Evolutionary conservation across 1,140 invertebrate species (phyloP).

Genomic region (Chlorops oryzae): DNA sequence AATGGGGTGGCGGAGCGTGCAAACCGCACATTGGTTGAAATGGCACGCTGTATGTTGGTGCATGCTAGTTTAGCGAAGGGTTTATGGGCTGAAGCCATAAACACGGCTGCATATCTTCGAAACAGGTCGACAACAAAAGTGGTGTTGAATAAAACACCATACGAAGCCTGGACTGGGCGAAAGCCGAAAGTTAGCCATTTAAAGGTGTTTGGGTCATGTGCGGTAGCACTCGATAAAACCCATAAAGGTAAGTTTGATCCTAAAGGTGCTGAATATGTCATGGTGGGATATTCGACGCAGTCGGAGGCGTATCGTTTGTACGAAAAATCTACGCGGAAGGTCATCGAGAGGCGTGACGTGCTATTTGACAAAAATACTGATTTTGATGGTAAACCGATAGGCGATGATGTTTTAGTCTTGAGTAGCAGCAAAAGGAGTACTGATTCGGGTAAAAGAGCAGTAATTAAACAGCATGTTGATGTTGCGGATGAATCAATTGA

Average conservation of each 20-base stretch:
- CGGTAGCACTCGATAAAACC: conserved; percentile 16
- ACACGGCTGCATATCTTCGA: conserved; percentile 21
- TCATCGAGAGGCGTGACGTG: no score
- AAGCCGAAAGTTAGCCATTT: conserved; percentile 27
- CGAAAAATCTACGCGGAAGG: no score
- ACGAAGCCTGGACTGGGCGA: conserved; percentile 32
- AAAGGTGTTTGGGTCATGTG: conserved; percentile 21
- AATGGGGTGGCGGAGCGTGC: conserved; percentile 38
- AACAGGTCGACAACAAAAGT: conserved; percentile 25
- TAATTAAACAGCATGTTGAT: no score
- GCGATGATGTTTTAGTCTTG: no score
- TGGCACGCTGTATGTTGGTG: conserved; percentile 37
- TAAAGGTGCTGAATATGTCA: no score
- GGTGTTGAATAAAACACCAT: conserved; percentile 27
- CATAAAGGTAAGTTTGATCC: background rate
- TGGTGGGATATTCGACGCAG: no score
- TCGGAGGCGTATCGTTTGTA: no score
- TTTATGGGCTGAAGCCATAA: conserved; percentile 40
- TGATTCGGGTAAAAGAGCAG: no score
- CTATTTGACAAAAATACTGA: no score
- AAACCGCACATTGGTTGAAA: conserved; percentile 33
- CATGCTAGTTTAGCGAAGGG: conserved; percentile 30
- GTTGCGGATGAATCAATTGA: no score
- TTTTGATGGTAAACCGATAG: no score
- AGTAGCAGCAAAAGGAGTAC: no score